Percentiles rank a stretch among this genome's conserved stretches.
These are phyloP conservation scores for Malaclemys terrapin DNA, from an alignment of 2,113 vertebrate genomes.

Conservation along the genomic window DNA sequence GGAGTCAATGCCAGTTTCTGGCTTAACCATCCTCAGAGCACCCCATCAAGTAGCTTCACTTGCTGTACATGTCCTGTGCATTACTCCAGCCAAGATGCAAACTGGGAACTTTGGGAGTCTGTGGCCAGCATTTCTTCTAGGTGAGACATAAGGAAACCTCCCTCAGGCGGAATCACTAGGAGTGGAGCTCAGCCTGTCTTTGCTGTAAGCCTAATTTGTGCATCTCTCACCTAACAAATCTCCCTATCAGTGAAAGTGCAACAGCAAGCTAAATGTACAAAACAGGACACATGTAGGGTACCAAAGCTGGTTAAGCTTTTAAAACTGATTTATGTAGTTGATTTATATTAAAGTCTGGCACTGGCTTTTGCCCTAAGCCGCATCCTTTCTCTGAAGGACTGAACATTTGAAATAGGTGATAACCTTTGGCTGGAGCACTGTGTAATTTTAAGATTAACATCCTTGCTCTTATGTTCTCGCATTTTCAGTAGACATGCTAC, in stretches of 20 bases:
- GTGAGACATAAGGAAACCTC: slow-evolving; percentile 40
- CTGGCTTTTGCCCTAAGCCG: background rate
- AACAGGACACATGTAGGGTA: background rate
- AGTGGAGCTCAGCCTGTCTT: background rate
- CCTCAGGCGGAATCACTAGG: background rate
- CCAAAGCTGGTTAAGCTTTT: background rate
- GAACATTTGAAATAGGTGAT: background rate
- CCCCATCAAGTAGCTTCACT: background rate
- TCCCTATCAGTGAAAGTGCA: background rate
- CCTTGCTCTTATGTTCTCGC: fast-evolving
- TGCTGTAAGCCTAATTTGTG: slow-evolving; percentile 28
- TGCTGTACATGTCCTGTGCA: background rate
- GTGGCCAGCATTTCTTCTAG: background rate
- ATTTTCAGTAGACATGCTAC: background rate
- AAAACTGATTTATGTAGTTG: background rate
- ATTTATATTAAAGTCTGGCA: background rate
- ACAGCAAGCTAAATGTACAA: background rate
- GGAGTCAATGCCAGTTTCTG: no score
- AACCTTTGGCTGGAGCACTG: background rate
- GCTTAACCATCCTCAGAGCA: background rate
- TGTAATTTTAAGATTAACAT: background rate
- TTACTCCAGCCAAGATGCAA: background rate
- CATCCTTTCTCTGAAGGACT: background rate
- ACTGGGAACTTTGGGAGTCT: background rate
- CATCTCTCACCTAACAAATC: slow-evolving; percentile 9